Conservation (phyloP, 2,113 vertebrate species). For the Sakesphorus luctuosus region DNA sequence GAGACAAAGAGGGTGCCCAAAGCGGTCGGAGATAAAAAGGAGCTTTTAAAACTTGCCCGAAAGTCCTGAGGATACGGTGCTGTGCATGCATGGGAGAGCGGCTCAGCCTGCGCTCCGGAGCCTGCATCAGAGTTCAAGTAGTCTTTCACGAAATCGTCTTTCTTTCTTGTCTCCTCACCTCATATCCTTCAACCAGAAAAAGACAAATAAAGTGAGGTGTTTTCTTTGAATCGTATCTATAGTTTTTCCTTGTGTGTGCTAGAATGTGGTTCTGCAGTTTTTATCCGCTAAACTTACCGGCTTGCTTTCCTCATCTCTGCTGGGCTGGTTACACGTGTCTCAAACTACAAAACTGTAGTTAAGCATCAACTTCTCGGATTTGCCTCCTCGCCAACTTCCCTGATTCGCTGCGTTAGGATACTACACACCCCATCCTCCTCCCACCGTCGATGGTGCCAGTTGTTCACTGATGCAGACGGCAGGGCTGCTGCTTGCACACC, state of each 20-base stretch:
- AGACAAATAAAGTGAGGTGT: neutral
- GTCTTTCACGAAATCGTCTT: neutral
- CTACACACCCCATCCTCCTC: neutral
- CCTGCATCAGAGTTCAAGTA: neutral
- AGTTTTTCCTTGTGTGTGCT: neutral
- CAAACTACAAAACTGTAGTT: neutral
- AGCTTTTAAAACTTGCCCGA: neutral
- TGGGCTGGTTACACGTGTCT: neutral
- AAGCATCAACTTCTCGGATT: neutral
- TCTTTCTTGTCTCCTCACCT: neutral
- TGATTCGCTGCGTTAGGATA: accelerated
- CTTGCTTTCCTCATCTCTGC: neutral
- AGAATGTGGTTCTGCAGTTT: neutral
- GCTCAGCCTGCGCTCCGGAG: neutral
- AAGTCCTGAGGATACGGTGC: neutral
- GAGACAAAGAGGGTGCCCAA: neutral
- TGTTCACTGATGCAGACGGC: neutral
- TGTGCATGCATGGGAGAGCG: neutral
- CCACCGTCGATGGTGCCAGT: neutral
- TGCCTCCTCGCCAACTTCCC: neutral
- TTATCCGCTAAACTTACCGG: neutral
- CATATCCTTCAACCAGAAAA: neutral
- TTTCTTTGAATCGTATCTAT: neutral
- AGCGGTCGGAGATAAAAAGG: neutral
- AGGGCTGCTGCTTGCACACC: neutral